Evolutionary conservation across 2,888 invertebrate genomes (phyloP).

Genomic region (Cenopis cana): DNA sequence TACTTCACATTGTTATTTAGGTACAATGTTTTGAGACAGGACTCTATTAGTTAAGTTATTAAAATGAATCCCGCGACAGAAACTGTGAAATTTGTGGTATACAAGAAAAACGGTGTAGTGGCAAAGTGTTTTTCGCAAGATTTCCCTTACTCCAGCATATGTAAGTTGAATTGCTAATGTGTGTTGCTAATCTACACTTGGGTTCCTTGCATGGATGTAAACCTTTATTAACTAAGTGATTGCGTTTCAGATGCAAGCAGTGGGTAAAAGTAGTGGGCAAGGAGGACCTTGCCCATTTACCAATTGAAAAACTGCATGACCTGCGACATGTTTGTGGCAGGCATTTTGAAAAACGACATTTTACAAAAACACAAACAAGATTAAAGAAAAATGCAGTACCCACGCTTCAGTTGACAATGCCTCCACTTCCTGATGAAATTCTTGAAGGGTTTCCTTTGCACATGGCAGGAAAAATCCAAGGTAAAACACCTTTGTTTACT

Average conservation of each 20-base stretch:
- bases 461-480: no score
- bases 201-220: no score
- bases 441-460: no score
- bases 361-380: constrained; percentile 3
- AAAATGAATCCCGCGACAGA: constrained; percentile 4
- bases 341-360: constrained; percentile 4
- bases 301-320: constrained; percentile 4
- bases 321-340: not conserved
- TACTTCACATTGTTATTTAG: no score
- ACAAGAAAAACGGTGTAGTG: constrained; percentile 10
- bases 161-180: constrained; percentile 8
- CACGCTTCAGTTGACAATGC: not conserved
- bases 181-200: not conserved
- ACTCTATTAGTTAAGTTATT: no score
- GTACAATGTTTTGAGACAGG: no score
- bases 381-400: constrained; percentile 11
- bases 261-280: constrained; percentile 11
- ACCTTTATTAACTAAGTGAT: not conserved
- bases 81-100: constrained; percentile 7
- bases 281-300: constrained; percentile 7
- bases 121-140: constrained; percentile 8
- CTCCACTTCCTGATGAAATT: no score
- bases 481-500: no score
- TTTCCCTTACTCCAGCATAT: constrained; percentile 8
- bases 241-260: constrained; percentile 11